A percentile compares a stretch with the other conserved stretches of the same genome.
Conservation (phyloP, 2,113 vertebrate species). For the Phalacrocorax aristotelis region DNA sequence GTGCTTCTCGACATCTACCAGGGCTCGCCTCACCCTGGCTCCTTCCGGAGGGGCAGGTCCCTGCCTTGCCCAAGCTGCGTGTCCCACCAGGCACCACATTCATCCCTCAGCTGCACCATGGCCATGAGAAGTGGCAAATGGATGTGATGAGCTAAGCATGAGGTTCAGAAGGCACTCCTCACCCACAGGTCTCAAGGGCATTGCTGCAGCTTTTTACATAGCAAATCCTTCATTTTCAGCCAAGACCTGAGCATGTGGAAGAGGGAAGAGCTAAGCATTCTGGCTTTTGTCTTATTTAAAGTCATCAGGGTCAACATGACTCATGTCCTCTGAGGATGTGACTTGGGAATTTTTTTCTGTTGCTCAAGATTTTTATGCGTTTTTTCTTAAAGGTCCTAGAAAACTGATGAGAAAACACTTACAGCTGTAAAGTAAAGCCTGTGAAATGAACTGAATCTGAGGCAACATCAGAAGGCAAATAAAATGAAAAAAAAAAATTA, state of each 20-base stretch:
- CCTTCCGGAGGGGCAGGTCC: neutral
- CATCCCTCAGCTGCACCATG: neutral
- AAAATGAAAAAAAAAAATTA: neutral
- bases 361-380: neutral
- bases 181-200: neutral
- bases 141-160: fast-evolving
- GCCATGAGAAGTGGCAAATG: neutral
- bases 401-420: neutral
- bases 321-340: neutral
- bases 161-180: neutral
- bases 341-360: neutral
- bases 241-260: neutral
- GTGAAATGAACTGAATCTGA: neutral
- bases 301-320: neutral
- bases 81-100: neutral
- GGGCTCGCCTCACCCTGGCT: fast-evolving
- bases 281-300: neutral
- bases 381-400: neutral
- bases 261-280: neutral
- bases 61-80: neutral
- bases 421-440: neutral
- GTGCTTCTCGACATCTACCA: fast-evolving
- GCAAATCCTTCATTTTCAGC: neutral
- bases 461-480: neutral
- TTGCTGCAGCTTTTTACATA: neutral